Evolutionary conservation across 1,140 invertebrate genomes (phyloP).

Genomic region (Drosophila subobscura): DNA sequence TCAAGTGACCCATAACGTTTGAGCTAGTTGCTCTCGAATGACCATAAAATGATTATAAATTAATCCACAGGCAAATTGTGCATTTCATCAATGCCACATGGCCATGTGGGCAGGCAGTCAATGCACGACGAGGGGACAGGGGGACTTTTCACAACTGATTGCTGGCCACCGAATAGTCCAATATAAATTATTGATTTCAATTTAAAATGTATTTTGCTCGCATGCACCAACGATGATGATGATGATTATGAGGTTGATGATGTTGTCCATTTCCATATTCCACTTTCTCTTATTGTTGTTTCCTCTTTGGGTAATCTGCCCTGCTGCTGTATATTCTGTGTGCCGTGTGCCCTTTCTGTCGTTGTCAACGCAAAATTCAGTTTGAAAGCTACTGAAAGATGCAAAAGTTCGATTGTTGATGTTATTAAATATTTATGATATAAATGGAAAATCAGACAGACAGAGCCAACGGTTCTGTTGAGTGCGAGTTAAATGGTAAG

Average conservation of each 20-base stretch:
- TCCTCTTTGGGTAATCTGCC: constrained; percentile 33
- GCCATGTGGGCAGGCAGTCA: constrained; percentile 10
- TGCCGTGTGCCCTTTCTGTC: background rate
- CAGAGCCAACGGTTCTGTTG: constrained; percentile 25
- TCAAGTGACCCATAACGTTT: too few species aligned
- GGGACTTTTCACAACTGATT: constrained; percentile 15
- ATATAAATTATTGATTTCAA: constrained; percentile 73
- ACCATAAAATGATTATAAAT: constrained; percentile 19
- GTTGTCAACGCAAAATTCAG: constrained; percentile 62
- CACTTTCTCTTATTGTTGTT: constrained; percentile 12
- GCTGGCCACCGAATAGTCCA: constrained; percentile 15
- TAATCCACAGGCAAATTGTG: constrained; percentile 14
- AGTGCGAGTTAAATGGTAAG: too few species aligned
- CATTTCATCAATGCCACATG: constrained; percentile 27
- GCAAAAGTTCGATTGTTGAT: constrained; percentile 56
- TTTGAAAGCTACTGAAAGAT: constrained; percentile 65
- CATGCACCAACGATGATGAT: constrained; percentile 17
- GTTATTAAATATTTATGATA: constrained; percentile 69
- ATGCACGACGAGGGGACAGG: background rate
- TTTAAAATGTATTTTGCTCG: constrained; percentile 62
- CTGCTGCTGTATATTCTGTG: background rate
- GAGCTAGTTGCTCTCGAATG: too few species aligned
- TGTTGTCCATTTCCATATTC: constrained; percentile 4
- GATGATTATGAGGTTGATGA: constrained; percentile 8
- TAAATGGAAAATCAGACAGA: constrained; percentile 55